A percentile compares a stretch with the other conserved stretches of the same genome.
phyloP scores from a whole-genome alignment of 2,113 vertebrate species.

The Pelusios castaneus region DNA sequence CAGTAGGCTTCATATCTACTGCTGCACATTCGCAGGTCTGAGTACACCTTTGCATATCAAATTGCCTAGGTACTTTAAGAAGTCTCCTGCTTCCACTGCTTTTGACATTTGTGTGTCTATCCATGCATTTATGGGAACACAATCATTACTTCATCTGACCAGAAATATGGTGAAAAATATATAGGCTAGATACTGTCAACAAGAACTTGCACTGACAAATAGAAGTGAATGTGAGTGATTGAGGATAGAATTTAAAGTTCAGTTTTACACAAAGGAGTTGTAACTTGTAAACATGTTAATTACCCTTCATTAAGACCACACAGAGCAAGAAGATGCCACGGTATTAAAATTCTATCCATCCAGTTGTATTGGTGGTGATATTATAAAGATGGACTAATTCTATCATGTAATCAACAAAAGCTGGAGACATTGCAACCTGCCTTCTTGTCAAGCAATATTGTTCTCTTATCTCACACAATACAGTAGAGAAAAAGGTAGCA shows the following conservation, averaged over 20 bases:
- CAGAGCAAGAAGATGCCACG: accelerated
- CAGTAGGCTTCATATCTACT: neutral
- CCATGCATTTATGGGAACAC: neutral
- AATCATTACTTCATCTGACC: neutral
- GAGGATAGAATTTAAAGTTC: neutral
- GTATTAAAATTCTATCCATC: neutral
- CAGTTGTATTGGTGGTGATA: neutral
- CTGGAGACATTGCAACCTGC: constrained; percentile 16
- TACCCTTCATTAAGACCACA: neutral
- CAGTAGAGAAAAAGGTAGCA: neutral
- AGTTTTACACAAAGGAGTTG: neutral
- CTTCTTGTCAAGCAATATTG: constrained; percentile 12
- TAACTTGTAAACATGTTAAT: neutral
- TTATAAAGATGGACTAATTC: constrained; percentile 7
- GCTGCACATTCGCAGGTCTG: neutral
- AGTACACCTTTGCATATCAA: accelerated
- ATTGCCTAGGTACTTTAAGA: accelerated
- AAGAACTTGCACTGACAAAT: neutral
- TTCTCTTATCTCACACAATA: constrained; percentile 1
- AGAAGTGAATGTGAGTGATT: neutral
- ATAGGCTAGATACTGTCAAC: neutral
- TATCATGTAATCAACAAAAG: constrained; percentile 10
- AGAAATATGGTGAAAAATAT: neutral
- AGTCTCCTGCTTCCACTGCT: neutral
- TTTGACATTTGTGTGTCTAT: neutral